Conservation (phyloP, 1,140 invertebrate species). For the Diploscapter pachys region DNA sequence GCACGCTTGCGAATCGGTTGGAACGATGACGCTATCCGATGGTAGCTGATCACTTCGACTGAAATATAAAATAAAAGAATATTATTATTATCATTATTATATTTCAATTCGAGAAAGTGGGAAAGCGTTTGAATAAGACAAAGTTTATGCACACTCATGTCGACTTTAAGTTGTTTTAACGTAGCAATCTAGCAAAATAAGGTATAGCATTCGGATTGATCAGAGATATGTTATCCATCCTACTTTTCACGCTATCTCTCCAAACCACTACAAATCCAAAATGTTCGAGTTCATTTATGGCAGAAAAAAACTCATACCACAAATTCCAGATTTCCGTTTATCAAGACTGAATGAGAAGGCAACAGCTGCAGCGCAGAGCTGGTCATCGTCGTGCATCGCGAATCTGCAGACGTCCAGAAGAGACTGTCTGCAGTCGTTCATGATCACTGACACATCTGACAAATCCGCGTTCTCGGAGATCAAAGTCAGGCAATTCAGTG, state of each 20-base stretch:
- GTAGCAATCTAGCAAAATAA: too few species aligned
- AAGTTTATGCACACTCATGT: too few species aligned
- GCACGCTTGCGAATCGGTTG: slow-evolving; percentile 16
- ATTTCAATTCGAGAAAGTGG: too few species aligned
- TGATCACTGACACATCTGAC: background rate
- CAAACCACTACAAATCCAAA: background rate
- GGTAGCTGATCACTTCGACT: background rate
- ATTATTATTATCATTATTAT: background rate
- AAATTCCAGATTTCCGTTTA: background rate
- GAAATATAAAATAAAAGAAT: background rate
- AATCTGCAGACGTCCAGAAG: slow-evolving; percentile 2
- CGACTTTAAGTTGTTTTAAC: too few species aligned
- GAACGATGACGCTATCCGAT: background rate
- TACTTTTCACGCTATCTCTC: too few species aligned
- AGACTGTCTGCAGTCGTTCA: background rate
- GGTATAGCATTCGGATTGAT: too few species aligned
- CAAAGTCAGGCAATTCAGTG: slow-evolving; percentile 8
- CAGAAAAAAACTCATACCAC: too few species aligned
- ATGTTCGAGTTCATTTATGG: background rate
- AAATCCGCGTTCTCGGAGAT: background rate
- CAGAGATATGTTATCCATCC: too few species aligned
- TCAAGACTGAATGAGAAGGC: background rate
- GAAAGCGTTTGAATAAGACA: too few species aligned
- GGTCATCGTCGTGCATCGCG: slow-evolving; percentile 13
- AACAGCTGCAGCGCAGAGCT: slow-evolving; percentile 8